Conservation (phyloP, 1,140 invertebrate species). For the Schlechtendalia chinensis region DNA sequence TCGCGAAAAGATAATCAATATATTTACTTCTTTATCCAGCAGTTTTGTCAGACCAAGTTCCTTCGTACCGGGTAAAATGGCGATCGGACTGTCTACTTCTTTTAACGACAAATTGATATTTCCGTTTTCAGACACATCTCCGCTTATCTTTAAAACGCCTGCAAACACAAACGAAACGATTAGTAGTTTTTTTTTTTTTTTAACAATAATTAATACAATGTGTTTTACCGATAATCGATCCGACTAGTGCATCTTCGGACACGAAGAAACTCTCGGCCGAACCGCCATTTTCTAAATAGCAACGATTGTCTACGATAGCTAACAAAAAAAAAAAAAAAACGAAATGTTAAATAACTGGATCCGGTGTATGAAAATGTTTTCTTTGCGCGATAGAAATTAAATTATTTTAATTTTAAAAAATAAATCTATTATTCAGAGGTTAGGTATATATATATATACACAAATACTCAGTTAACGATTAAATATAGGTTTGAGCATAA, state of each 20-base stretch:
- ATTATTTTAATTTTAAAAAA: too few relatives aligned
- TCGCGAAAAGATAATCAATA: background rate
- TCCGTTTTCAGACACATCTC: conserved; percentile 71
- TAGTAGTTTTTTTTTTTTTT: background rate
- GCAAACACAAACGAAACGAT: conserved; percentile 46
- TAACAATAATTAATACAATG: conserved; percentile 74
- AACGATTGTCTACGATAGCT: conserved; percentile 68
- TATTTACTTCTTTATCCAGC: conserved; percentile 74
- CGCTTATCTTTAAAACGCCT: conserved; percentile 73
- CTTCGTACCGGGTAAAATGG: conserved; percentile 72
- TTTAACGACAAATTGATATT: conserved; percentile 77
- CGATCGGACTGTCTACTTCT: conserved; percentile 74
- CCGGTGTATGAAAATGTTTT: too few relatives aligned
- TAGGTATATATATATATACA: too few relatives aligned
- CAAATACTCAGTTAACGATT: too few relatives aligned
- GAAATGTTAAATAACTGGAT: background rate
- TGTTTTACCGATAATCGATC: conserved; percentile 69
- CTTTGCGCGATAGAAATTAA: too few relatives aligned
- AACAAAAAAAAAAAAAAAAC: conserved; percentile 20
- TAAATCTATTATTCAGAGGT: too few relatives aligned
- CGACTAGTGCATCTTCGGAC: conserved; percentile 77
- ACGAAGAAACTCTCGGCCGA: conserved; percentile 88
- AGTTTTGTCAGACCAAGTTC: conserved; percentile 74
- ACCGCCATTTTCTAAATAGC: conserved; percentile 83
- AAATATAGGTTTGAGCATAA: too few relatives aligned